phyloP scores from a whole-genome alignment of 2,888 invertebrate species.

The Diarsia dahlii region DNA sequence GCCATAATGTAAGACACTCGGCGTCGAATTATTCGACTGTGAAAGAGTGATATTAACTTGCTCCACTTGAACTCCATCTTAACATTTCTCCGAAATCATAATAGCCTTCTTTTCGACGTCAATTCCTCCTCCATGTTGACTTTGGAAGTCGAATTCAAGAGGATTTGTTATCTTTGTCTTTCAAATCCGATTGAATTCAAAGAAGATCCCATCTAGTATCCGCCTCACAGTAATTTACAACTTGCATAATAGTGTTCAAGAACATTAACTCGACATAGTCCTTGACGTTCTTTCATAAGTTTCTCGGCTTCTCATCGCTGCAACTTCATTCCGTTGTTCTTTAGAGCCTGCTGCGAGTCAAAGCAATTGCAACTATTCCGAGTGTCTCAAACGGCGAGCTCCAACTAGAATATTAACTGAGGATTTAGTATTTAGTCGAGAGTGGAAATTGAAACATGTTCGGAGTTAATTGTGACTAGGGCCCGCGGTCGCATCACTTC shows the following conservation, averaged over 20 bases:
- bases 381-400: constrained; percentile 68
- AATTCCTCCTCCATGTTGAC: constrained; percentile 39
- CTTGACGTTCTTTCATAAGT: constrained; percentile 62
- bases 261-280: constrained; percentile 51
- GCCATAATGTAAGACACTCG: constrained; percentile 34
- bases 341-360: constrained; percentile 61
- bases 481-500: constrained; percentile 71
- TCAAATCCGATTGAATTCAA: constrained; percentile 48
- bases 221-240: constrained; percentile 54
- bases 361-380: constrained; percentile 71
- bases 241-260: constrained; percentile 59
- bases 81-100: constrained; percentile 53
- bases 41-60: constrained; percentile 62
- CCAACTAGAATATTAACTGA: constrained; percentile 78
- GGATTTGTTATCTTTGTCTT: constrained; percentile 46
- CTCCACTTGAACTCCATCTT: constrained; percentile 55
- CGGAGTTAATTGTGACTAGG: constrained; percentile 85
- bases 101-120: constrained; percentile 44
- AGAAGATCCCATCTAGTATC: constrained; percentile 45
- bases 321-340: constrained; percentile 66
- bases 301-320: constrained; percentile 44
- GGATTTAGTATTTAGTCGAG: constrained; percentile 78
- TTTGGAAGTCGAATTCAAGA: constrained; percentile 50
- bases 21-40: constrained; percentile 58
- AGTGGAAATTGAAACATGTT: constrained; percentile 88